Base-by-base conservation (phyloP, 2,113 vertebrate species). In the Phrynosoma platyrhinos region DNA sequence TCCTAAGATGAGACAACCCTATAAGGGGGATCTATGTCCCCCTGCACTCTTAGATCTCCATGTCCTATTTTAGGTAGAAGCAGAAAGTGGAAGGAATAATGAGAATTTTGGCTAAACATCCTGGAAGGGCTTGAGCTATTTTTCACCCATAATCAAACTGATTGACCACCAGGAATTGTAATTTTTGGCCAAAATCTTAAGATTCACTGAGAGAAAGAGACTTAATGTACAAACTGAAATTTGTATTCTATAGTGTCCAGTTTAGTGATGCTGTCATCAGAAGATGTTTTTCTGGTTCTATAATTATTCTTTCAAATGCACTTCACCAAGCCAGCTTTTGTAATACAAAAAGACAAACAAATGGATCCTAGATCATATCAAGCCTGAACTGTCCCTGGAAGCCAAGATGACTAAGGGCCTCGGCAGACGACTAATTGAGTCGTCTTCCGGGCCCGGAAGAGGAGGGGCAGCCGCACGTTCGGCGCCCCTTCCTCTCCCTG, bases 251-350 rank as follows among this genome's bases (percentile, higher is more conserved):
- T 95, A 92, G 92, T 77, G 93, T 94, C 88, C 90, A 87, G 91
- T 96, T 95, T 96, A 93, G 93, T 91, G 92, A 92, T 79, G 23
- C 91, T 95, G 92, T 95, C 92, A 84, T 96, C 95, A 94, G 90
- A 93, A 89, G 89, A 88, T 94, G 94, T 95, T 96, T 96, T 95
- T 92, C 85, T 62, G 12, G 94, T 93, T 95, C 94, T 93, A 95
- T 95, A 95, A 95, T 96, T 96, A 94, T 91, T 79, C 75, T 1
- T 14, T 92, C 79, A 89, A 89, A 83, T 83, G 89, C 87, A 91
- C 89, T 87, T 92, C 87, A 90, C 94, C 79, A 1, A 0, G 86
- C 55, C 0, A 0, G 0, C 2, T 88, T 94, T 95, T 88, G 93
- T 92, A 92, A 89, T 91, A 77, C 55, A 58, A 47, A 47, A 47